Conservation (phyloP, 2,888 invertebrate species). For the Spilarctia lutea region DNA sequence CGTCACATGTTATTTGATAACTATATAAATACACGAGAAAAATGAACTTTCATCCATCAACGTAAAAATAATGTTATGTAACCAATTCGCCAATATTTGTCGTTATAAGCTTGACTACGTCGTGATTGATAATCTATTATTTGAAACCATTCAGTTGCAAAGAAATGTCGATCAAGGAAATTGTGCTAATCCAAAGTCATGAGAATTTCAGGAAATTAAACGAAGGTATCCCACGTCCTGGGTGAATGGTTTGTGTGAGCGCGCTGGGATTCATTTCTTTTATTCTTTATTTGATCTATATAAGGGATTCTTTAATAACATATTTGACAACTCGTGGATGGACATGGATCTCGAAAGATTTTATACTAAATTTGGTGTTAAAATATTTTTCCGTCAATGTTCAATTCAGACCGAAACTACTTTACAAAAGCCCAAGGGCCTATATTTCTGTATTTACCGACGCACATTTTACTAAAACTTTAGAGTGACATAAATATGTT, state of each 20-base stretch:
- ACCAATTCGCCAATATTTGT: conserved; percentile 3
- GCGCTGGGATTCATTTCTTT: background rate
- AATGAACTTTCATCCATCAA: conserved; percentile 14
- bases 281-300: background rate
- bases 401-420: conserved; percentile 12
- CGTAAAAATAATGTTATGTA: background rate
- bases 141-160: conserved; percentile 1
- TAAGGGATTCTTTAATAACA: conserved; percentile 2
- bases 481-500: conserved; percentile 57
- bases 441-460: conserved; percentile 13
- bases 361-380: conserved; percentile 11
- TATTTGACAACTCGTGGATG: background rate
- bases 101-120: conserved; percentile 1
- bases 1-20: background rate
- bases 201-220: conserved; percentile 21
- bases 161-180: conserved; percentile 12
- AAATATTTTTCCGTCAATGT: conserved; percentile 11
- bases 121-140: conserved; percentile 5
- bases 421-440: conserved; percentile 6
- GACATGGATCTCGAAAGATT: background rate
- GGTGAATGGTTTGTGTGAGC: background rate
- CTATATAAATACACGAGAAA: conserved; percentile 11
- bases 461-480: conserved; percentile 39
- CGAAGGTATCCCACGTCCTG: background rate
- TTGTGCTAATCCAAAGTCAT: conserved; percentile 14